Evolutionary conservation across 2,888 invertebrate genomes (phyloP).

Genomic region (Chrysina gloriosa): DNA sequence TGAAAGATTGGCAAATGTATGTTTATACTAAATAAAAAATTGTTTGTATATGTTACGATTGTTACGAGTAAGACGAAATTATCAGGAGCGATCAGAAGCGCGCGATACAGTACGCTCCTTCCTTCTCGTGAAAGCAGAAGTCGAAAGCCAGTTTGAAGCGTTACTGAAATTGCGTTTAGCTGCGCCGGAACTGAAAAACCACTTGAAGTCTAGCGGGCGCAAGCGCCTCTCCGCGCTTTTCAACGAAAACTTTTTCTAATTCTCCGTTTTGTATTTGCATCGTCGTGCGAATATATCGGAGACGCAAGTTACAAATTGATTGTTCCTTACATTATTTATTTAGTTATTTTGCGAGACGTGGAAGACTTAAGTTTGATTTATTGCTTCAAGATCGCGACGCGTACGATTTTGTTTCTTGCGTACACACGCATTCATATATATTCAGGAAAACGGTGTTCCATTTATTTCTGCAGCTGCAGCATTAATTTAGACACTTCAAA

Average conservation of each 20-base stretch:
- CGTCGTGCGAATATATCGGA: not conserved
- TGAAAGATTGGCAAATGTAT: not conserved
- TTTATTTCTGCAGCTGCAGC: too few relatives aligned
- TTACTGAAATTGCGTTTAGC: conserved; percentile 44
- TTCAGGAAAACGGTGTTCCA: too few relatives aligned
- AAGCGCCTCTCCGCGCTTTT: conserved; percentile 39
- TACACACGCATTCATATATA: too few relatives aligned
- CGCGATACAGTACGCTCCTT: not conserved
- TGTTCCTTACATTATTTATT: conserved; percentile 10
- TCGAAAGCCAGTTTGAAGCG: conserved; percentile 43
- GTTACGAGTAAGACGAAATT: too few relatives aligned
- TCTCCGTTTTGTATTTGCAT: not conserved
- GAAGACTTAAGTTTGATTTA: conserved; percentile 4
- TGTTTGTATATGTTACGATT: not conserved
- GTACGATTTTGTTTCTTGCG: not conserved
- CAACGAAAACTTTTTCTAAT: conserved; percentile 19
- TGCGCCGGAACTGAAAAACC: conserved; percentile 45
- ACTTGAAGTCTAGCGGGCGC: conserved; percentile 41
- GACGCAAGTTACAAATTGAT: conserved; percentile 5
- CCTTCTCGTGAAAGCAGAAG: conserved; percentile 38
- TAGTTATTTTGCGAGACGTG: not conserved
- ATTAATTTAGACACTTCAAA: too few relatives aligned
- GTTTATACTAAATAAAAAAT: not conserved
- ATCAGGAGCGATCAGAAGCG: too few relatives aligned
- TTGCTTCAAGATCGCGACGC: not conserved